Conservation (phyloP, 2,113 vertebrate species). For the Myrmophylax atrothorax region DNA sequence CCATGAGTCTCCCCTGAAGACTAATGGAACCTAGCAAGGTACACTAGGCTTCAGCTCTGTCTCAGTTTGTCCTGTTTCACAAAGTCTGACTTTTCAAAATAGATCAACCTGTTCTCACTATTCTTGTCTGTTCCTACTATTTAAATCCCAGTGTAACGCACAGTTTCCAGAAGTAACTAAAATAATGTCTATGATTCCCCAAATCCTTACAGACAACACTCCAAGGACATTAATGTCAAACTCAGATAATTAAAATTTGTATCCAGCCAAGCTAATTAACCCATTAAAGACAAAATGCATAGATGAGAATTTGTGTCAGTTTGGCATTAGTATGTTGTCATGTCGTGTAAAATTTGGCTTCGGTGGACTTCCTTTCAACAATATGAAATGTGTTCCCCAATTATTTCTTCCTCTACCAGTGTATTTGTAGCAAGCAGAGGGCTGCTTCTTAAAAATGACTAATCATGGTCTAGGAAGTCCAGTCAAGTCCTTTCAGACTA, state of each 20-base stretch:
- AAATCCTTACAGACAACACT: constrained; percentile 69
- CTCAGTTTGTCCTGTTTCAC: constrained; percentile 37
- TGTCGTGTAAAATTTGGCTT: constrained; percentile 48
- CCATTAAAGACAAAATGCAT: constrained; percentile 50
- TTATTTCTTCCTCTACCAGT: not conserved
- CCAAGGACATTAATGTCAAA: constrained; percentile 70
- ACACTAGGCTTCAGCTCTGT: not conserved
- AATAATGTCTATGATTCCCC: constrained; percentile 62
- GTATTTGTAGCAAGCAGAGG: not conserved
- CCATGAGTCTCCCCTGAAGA: not conserved
- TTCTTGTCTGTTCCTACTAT: constrained; percentile 64
- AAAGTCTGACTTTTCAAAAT: constrained; percentile 53
- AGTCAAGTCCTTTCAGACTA: not conserved
- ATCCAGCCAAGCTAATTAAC: constrained; percentile 71
- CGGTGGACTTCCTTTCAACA: constrained; percentile 31
- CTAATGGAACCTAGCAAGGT: not conserved
- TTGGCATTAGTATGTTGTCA: constrained; percentile 51
- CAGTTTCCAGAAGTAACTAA: constrained; percentile 71
- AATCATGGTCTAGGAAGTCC: not conserved
- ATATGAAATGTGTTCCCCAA: not conserved
- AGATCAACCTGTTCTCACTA: constrained; percentile 67
- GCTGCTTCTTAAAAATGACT: not conserved
- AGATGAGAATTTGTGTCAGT: constrained; percentile 62
- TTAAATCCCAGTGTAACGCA: constrained; percentile 58
- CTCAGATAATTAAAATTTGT: constrained; percentile 73